These are phyloP conservation scores for Proteles cristata DNA, from an alignment of 2,113 vertebrate genomes.

Conservation along the genomic window DNA sequence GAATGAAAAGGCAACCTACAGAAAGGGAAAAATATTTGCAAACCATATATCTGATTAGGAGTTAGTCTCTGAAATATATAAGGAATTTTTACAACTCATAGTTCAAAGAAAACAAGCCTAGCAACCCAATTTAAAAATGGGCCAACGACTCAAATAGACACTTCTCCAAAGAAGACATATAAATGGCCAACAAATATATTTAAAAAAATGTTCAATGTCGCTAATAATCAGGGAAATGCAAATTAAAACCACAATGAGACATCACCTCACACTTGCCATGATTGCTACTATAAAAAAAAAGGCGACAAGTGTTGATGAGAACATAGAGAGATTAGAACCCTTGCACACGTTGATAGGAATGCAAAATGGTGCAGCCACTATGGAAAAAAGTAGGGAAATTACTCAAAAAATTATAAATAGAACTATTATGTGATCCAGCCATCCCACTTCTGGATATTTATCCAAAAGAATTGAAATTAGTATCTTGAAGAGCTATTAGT, in stretches of 20 bases:
- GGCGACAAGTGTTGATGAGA: background rate
- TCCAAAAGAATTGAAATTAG: background rate
- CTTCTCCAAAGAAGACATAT: background rate
- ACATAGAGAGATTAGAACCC: background rate
- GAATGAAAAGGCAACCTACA: background rate
- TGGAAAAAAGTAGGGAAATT: background rate
- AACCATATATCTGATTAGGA: background rate
- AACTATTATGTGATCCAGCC: background rate
- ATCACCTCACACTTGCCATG: background rate
- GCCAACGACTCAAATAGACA: background rate
- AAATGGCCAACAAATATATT: background rate
- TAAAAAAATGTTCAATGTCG: background rate
- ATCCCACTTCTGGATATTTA: background rate
- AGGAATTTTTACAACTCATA: background rate
- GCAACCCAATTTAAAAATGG: background rate
- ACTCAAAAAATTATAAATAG: background rate
- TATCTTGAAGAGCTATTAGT: background rate
- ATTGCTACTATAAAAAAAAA: background rate
- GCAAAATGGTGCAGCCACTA: background rate
- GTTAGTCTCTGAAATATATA: background rate
- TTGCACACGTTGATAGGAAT: background rate
- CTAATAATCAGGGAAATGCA: background rate
- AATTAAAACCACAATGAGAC: conserved; percentile 36
- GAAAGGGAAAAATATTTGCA: background rate
- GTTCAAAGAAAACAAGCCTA: background rate